Evolutionary conservation across 2,888 invertebrate species (phyloP), one percentile per base, ranked within the genome.

Genomic region (Mythimna pallens): DNA sequence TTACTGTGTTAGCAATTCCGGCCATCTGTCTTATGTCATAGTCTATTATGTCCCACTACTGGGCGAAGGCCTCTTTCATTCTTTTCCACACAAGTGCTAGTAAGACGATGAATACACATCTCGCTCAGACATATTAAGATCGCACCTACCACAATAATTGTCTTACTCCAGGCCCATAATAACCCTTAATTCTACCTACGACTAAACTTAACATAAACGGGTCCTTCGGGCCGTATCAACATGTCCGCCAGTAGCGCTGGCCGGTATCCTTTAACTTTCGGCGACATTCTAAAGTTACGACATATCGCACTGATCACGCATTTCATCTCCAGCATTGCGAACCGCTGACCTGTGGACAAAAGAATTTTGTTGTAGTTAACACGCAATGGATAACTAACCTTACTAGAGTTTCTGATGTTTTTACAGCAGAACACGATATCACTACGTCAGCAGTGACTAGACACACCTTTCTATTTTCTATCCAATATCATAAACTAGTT

Each of bases 241-340:
- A 97, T 81, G 73, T 97, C 97, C 0, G 94, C 88, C 3, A 94
- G 83, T 4, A 97, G 91, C 2, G 87, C 79, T 0, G 97, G 93
- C 25, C 92, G 86, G 0, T 94, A 87, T 22, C 96, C 96, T 43
- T 94, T 93, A 20, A 92, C 89, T 17, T 92, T 94, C n/a, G 97
- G 96, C 5, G 94, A 90, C 52, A 98, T 82, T 25, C 86, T 92
- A 88, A 96, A 97, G 78, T 96, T 94, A 20, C 95, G 90, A 25
- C 97, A 87, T 17, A 97, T 92, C 30, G 95, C 94, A 22, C 97
- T 96, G 30, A 98, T 86, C 1, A 97, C 92, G 0, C 96, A 95
- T 89, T 98, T 98, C 87, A 97, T 96, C 89, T 98, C 98, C 57
- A 97, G 88, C 91, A 97, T 96, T 0, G 97, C 97, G 86, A 97